Base-by-base conservation (phyloP, 2,888 invertebrate genomes). In the Hypsopygia costalis region DNA sequence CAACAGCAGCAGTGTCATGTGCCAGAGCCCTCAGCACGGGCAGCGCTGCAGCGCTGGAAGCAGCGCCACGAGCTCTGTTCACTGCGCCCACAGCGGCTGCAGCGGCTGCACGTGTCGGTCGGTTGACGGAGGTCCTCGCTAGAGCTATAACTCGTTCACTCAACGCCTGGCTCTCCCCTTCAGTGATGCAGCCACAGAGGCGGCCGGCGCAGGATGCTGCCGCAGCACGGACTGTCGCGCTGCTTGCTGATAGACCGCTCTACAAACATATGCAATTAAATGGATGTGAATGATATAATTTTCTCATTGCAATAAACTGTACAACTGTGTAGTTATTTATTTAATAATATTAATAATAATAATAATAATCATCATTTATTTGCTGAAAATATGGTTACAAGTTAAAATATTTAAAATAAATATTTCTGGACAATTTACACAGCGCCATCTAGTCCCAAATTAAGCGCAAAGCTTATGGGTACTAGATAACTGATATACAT, bases 201-300 rank as follows among this genome's bases (percentile, higher is more conserved):
- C 99, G 91, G 0, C 99, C 99, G 11, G 98, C 91, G 16, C 98
- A 97, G 65, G 99, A 98, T 0, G 97, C 98, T 0, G 98, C 97
- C 0, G 98, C 96, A 72, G 98, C 98, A 9, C 99, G 93, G 27
- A 99, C 91, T 36, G 94, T 92, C 0, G 93, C 91, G 70, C 94
- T 95, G 36, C 90, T 86, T 28, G 95, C 94, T 29, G 94, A 93
- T 43, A 96, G 71, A 9, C 95, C 94, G 28, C 92, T 90, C 92
- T 92, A 60, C 1, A 75, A 67, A 40, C 55, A 39, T 20, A 6
- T 33, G 1, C 1, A n/a, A n/a, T n/a, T n/a, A n/a, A n/a, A n/a
- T n/a, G n/a, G n/a, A n/a, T n/a, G n/a, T n/a, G n/a, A n/a, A n/a
- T n/a, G n/a, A n/a, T n/a, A n/a, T n/a, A n/a, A n/a, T n/a, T n/a